Evolutionary conservation across 2,888 invertebrate species (phyloP).

Genomic region (Agonum fuliginosum): DNA sequence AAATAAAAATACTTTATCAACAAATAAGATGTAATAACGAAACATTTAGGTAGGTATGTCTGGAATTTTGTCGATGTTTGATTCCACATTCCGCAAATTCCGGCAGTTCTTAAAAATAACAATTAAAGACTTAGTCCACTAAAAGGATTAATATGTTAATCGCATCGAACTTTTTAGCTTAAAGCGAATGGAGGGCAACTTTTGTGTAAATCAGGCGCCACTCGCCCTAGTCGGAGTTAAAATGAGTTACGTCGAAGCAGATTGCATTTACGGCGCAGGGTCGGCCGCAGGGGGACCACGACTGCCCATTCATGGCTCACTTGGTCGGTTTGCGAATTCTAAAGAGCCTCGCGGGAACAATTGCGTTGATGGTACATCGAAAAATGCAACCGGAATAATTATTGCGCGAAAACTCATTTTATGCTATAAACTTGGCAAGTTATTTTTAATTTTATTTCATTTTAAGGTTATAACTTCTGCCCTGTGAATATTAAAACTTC

Average conservation of each 20-base stretch:
- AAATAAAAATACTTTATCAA: not conserved
- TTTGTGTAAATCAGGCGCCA: slow-evolving; percentile 41
- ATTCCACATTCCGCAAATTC: not conserved
- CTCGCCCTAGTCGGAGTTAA: slow-evolving; percentile 21
- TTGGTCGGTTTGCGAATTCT: slow-evolving; percentile 2
- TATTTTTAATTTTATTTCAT: not conserved
- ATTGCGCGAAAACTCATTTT: slow-evolving; percentile 7
- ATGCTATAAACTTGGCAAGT: not conserved
- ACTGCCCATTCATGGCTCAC: not conserved
- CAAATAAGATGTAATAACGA: not conserved
- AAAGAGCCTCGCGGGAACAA: slow-evolving; percentile 6
- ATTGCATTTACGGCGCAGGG: slow-evolving; percentile 40
- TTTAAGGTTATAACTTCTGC: no score
- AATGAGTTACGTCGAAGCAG: slow-evolving; percentile 49
- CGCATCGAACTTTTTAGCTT: slow-evolving; percentile 45
- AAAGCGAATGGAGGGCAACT: slow-evolving; percentile 17
- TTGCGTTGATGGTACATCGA: not conserved
- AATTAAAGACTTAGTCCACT: slow-evolving; percentile 39
- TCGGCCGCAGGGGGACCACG: slow-evolving; percentile 10
- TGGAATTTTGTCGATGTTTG: not conserved
- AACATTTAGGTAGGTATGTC: not conserved
- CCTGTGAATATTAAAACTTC: not conserved
- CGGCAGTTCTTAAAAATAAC: slow-evolving; percentile 1
- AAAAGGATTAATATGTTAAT: slow-evolving; percentile 53
- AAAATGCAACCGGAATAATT: slow-evolving; percentile 27